Evolutionary conservation across 2,797 vertebrate species (phyloP).

Genomic region (Brachyrhaphis roseni): DNA sequence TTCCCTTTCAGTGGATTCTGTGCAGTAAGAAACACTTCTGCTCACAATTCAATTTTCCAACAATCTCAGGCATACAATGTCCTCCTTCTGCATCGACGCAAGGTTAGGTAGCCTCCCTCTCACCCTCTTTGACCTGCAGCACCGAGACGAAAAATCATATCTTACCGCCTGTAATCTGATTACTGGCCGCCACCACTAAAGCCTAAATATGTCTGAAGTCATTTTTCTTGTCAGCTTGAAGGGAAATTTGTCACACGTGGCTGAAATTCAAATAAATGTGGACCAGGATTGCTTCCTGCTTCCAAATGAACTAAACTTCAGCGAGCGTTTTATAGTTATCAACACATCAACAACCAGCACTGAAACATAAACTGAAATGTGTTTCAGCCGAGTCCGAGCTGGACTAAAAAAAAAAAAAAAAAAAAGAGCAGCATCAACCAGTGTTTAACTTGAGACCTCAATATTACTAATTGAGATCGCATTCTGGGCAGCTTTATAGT

Average conservation of each 20-base stretch:
- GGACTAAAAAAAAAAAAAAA: neutral
- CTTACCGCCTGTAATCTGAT: neutral
- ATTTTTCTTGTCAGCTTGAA: neutral
- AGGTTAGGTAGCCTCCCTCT: slow-evolving; percentile 32
- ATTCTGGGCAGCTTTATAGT: neutral
- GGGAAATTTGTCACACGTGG: neutral
- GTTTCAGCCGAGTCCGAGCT: neutral
- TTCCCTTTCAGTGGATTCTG: slow-evolving; percentile 62
- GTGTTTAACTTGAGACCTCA: neutral
- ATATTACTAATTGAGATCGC: neutral
- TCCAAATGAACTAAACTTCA: neutral
- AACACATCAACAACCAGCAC: too few relatives aligned
- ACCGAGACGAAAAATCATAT: slow-evolving; percentile 56
- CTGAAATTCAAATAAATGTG: neutral
- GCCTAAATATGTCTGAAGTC: neutral
- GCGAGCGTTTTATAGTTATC: neutral
- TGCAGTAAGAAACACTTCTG: slow-evolving; percentile 53
- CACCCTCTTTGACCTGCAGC: slow-evolving; percentile 21
- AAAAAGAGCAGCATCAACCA: neutral
- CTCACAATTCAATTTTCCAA: slow-evolving; percentile 66
- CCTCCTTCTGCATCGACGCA: slow-evolving; percentile 39
- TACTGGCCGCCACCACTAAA: neutral
- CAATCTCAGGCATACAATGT: slow-evolving; percentile 46
- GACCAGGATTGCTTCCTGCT: neutral
- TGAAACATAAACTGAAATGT: neutral